A percentile compares a stretch with the other conserved stretches of the same genome.
phyloP scores from a whole-genome alignment of 1,140 invertebrate species.

The Cydia splendana region DNA sequence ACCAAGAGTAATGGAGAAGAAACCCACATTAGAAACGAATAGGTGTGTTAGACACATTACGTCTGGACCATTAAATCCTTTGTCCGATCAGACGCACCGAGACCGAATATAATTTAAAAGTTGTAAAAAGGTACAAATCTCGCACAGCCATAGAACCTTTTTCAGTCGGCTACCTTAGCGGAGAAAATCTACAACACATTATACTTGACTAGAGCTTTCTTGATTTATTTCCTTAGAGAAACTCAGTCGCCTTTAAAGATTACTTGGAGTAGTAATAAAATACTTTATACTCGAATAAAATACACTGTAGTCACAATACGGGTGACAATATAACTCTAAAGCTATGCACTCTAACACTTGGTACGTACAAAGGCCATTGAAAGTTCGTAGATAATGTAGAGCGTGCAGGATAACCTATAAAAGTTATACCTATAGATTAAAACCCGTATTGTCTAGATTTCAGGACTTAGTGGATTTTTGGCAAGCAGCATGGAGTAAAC shows the following conservation, averaged over 20 bases:
- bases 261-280: constrained; percentile 14
- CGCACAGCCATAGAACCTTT: background rate
- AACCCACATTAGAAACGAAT: constrained; percentile 43
- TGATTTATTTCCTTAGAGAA: constrained; percentile 5
- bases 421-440: no score
- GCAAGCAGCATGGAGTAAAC: background rate
- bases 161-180: background rate
- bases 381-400: background rate
- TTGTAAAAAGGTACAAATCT: background rate
- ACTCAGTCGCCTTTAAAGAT: background rate
- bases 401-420: background rate
- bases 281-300: constrained; percentile 29
- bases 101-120: background rate
- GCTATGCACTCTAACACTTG: background rate
- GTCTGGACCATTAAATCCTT: constrained; percentile 45
- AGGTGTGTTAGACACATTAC: constrained; percentile 40
- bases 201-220: constrained; percentile 18
- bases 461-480: background rate
- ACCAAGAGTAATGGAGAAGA: constrained; percentile 35
- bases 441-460: no score
- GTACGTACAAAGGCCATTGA: background rate
- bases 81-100: constrained; percentile 34
- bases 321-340: background rate
- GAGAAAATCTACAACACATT: constrained; percentile 10
- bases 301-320: constrained; percentile 4